phyloP scores from a whole-genome alignment of 1,140 invertebrate genomes.

The Nomia melanderi region DNA sequence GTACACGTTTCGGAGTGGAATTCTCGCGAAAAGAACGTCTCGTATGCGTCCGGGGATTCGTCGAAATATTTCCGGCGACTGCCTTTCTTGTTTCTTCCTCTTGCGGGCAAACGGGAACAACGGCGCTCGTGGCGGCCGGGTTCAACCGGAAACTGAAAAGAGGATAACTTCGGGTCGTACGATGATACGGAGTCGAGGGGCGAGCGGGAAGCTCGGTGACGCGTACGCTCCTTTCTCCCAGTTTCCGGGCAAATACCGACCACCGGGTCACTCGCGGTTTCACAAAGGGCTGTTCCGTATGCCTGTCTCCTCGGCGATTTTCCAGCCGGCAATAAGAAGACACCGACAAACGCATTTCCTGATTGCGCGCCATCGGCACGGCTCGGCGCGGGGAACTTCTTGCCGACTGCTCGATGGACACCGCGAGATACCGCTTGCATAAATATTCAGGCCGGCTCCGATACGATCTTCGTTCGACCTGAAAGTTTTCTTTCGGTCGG shows the following conservation, averaged over 20 bases:
- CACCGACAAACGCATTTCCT: constrained; percentile 57
- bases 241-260: constrained; percentile 14
- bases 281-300: constrained; percentile 46
- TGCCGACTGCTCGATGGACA: too few relatives aligned
- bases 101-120: constrained; percentile 44
- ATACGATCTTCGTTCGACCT: too few relatives aligned
- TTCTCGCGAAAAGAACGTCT: constrained; percentile 59
- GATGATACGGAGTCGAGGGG: not conserved
- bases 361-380: constrained; percentile 29
- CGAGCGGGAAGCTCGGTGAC: not conserved
- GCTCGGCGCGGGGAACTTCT: not conserved
- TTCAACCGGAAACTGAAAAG: constrained; percentile 31
- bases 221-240: constrained; percentile 23
- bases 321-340: constrained; percentile 29
- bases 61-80: constrained; percentile 64
- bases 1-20: constrained; percentile 51
- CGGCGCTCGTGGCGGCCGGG: not conserved
- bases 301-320: constrained; percentile 20
- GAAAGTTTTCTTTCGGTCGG: too few relatives aligned
- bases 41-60: constrained; percentile 59
- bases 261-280: constrained; percentile 52
- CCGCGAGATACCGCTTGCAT: too few relatives aligned
- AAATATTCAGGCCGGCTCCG: too few relatives aligned
- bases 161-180: constrained; percentile 25
- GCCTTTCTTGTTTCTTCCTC: constrained; percentile 37